These are phyloP conservation scores for Acanthiza pusilla DNA, from an alignment of 2,797 vertebrate species.

Conservation along the genomic window DNA sequence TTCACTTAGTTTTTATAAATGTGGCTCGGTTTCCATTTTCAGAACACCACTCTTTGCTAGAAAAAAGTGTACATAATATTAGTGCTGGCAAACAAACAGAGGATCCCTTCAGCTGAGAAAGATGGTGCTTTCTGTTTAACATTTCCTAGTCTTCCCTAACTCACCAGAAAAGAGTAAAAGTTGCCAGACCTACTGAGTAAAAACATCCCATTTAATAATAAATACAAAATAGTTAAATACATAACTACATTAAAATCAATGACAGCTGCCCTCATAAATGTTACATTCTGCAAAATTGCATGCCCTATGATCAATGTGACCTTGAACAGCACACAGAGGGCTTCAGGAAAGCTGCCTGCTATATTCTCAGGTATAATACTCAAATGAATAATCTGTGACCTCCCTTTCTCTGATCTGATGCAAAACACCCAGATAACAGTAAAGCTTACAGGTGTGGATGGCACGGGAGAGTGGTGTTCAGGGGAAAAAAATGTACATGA, in stretches of 20 bases:
- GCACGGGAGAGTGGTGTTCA: accelerated
- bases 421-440: background rate
- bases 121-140: background rate
- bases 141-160: background rate
- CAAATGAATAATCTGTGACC: background rate
- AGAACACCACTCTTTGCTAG: background rate
- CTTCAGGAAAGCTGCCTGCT: background rate
- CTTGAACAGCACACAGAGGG: background rate
- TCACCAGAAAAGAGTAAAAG: background rate
- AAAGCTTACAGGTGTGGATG: background rate
- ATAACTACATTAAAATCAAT: background rate
- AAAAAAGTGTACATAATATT: background rate
- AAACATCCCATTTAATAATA: background rate
- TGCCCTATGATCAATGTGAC: background rate
- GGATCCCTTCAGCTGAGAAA: background rate
- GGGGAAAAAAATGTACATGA: accelerated
- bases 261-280: background rate
- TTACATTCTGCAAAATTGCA: background rate
- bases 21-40: background rate
- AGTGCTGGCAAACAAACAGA: background rate
- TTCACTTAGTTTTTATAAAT: background rate
- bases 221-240: background rate
- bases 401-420: background rate
- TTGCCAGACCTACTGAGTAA: background rate
- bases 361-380: background rate